Evolutionary conservation across 1,140 invertebrate species (phyloP).

Genomic region (Archegozetes longisetosus): DNA sequence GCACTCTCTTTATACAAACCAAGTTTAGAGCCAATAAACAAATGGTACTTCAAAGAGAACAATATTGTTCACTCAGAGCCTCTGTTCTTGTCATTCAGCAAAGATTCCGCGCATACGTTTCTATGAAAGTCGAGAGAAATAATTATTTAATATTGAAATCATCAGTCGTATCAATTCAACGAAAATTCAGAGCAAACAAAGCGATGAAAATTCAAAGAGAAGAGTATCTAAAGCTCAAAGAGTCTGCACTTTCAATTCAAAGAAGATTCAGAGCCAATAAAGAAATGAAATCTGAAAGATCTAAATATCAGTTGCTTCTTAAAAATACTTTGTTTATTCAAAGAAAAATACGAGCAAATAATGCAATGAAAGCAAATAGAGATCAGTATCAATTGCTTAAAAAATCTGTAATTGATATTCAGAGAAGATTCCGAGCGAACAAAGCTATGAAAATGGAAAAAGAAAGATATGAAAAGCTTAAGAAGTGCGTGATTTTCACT

Average conservation of each 20-base stretch:
- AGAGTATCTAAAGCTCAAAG: background rate
- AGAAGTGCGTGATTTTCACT: conserved; percentile 18
- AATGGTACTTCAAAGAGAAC: background rate
- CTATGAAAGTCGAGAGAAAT: background rate
- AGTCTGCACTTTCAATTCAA: conserved; percentile 14
- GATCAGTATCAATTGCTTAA: background rate
- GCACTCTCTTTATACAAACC: conserved; percentile 21
- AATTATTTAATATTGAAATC: conserved; percentile 6
- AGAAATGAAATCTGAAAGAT: background rate
- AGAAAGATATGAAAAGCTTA: conserved; percentile 1
- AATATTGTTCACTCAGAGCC: background rate
- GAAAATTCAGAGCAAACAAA: conserved; percentile 3
- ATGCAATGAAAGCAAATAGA: background rate
- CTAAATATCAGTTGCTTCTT: conserved; percentile 2
- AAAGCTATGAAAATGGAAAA: conserved; percentile 1
- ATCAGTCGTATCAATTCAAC: conserved; percentile 21
- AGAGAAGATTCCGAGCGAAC: conserved; percentile 9
- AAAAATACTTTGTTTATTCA: conserved; percentile 6
- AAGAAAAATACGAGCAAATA: background rate
- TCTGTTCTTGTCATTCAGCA: background rate
- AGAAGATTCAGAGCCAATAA: conserved; percentile 9
- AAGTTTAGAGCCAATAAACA: conserved; percentile 15
- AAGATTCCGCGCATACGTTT: background rate
- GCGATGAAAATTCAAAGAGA: background rate
- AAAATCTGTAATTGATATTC: conserved; percentile 14